Evolutionary conservation across 2,888 invertebrate genomes (phyloP).

Genomic region (Nemotelus nigrinus): DNA sequence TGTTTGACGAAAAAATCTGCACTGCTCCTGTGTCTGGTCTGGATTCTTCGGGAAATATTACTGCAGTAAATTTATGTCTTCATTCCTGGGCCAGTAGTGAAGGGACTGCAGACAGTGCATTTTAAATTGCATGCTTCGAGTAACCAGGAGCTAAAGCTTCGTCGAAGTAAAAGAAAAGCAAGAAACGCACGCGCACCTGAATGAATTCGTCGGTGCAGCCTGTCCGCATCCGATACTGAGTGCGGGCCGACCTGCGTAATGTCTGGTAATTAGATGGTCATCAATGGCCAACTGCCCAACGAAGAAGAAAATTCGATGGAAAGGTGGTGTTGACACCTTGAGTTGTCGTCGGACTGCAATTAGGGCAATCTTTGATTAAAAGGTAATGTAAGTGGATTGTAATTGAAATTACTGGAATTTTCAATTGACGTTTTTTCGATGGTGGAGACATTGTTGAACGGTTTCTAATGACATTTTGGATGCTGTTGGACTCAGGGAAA

Average conservation of each 20-base stretch:
- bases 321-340: slow-evolving; percentile 41
- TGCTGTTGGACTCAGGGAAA: too few relatives aligned
- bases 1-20: not conserved
- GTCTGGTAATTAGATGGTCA: slow-evolving; percentile 35
- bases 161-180: too few relatives aligned
- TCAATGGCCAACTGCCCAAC: slow-evolving; percentile 15
- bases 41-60: not conserved
- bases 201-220: too few relatives aligned
- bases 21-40: not conserved
- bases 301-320: not conserved
- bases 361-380: slow-evolving; percentile 20
- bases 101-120: not conserved
- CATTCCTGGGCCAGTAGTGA: slow-evolving; percentile 3
- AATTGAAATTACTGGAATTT: slow-evolving; percentile 24
- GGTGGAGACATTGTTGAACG: too few relatives aligned
- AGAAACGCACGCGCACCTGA: too few relatives aligned
- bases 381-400: not conserved
- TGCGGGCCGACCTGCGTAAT: not conserved
- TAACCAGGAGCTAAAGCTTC: too few relatives aligned
- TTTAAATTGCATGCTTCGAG: not conserved
- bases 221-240: too few relatives aligned
- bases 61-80: slow-evolving; percentile 25
- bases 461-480: too few relatives aligned
- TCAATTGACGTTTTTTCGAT: not conserved
- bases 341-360: slow-evolving; percentile 12